Evolutionary conservation across 1,140 invertebrate species (phyloP), one percentile per base, ranked within the genome.

Genomic region (Scaptomyza montana): DNA sequence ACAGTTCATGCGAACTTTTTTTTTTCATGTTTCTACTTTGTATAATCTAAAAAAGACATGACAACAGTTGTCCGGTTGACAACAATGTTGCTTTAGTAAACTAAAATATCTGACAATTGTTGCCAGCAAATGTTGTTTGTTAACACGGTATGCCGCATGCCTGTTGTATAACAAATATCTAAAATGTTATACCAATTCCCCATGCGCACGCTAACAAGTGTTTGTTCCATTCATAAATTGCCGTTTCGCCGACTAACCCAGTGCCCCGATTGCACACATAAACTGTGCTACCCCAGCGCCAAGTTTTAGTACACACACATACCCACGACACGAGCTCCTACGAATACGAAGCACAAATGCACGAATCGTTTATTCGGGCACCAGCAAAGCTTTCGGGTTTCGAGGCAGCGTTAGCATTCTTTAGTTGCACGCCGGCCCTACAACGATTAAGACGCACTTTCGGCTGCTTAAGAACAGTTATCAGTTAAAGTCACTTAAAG

Each of bases 191-290:
- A 53, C 16, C 12, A 21, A 12, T 87, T 50, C 78, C 59, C 82
- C 82, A 71, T 36, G 46, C 51, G 73, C 79, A 87, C 65, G 79
- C 84, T 66, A 87, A 87, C 84, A 87, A 87, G 84, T 87, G 84
- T 87, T 79, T 87, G 69, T 89, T 89, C 72, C 84, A 87, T 87
- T 87, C 84, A 87, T 87, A 89, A 87, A 84, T 79, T 56, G 61
- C 6, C 41, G 6, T 33, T 53, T 66, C 50, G 46, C 72, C 78
- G 62, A 75, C 55, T 75, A 71, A 66, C 69, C 74, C 59, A 68
- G 57, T 77, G 69, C 47, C 80, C 59, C 65, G 33, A 71, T 33
- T 2, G n/a, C 41, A 21, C 19, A 49, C 28, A 2, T 8, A 7
- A 36, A 78, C 66, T 86, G 74, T 81, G n/a, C 66, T 81, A 81